phyloP scores from a whole-genome alignment of 2,888 invertebrate genomes.

The Polydrusus pterygomalis region DNA sequence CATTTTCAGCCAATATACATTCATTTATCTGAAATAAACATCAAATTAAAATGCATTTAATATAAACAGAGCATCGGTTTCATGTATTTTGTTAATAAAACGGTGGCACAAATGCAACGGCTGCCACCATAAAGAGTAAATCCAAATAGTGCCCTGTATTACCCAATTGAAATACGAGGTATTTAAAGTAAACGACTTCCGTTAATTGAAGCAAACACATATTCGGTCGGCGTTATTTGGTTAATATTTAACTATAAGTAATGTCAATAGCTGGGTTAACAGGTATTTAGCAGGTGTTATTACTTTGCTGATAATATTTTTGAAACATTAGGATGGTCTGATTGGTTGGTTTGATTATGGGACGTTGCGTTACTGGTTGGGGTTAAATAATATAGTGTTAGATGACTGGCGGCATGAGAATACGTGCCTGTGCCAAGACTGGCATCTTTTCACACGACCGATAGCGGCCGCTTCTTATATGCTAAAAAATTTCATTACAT shows the following conservation, averaged over 20 bases:
- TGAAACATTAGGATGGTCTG: conserved; percentile 12
- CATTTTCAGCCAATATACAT: conserved; percentile 37
- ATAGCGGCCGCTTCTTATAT: too few relatives aligned
- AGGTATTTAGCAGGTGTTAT: conserved; percentile 69
- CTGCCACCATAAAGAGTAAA: conserved; percentile 56
- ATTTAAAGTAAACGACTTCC: conserved; percentile 69
- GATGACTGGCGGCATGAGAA: too few relatives aligned
- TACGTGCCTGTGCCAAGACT: too few relatives aligned
- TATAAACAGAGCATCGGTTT: conserved; percentile 48
- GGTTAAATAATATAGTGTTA: too few relatives aligned
- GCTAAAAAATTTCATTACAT: too few relatives aligned
- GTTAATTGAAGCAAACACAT: conserved; percentile 70
- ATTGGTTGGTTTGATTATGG: too few relatives aligned
- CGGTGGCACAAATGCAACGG: conserved; percentile 49
- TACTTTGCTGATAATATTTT: conserved; percentile 64
- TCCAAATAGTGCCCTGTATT: conserved; percentile 61
- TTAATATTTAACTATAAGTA: conserved; percentile 71
- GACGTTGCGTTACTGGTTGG: too few relatives aligned
- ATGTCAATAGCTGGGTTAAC: conserved; percentile 70
- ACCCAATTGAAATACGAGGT: conserved; percentile 66
- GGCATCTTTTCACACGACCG: too few relatives aligned
- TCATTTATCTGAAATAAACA: conserved; percentile 52
- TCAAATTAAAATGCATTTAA: conserved; percentile 52
- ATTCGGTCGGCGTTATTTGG: conserved; percentile 66
- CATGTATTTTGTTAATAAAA: conserved; percentile 47